Evolutionary conservation across 1,140 invertebrate genomes (phyloP), one percentile per base, ranked within the genome.

Genomic region (Helicorthomorpha holstii): DNA sequence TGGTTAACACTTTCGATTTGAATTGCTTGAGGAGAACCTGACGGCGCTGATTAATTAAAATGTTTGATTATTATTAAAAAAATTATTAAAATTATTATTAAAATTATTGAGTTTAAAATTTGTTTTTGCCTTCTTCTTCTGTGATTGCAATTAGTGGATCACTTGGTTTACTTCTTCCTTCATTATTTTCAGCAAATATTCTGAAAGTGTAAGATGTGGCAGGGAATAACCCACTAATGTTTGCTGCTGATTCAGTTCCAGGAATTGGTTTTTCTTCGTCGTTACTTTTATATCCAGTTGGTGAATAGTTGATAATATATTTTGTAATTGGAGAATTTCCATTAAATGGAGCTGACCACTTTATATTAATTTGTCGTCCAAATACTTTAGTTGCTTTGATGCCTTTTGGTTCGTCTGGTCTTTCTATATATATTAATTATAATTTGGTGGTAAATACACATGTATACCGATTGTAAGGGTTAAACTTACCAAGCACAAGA

Each of bases 181-280:
- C 82, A 66, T 89, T 85, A 65, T 97, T 97, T 69, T 92, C 86
- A 55, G 90, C 93, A 7, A 93, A 82, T 55, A 96, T 86, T 50
- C 90, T 74, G 51, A 95, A 77, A 60, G 93, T 85, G 63, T 96
- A 97, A 1, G 85, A 84, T 0, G 85, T 91, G 1, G 90, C 87
- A 16, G 93, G 91, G 61, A 83, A 76, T 0, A 97, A 70, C 63
- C 85, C 89, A 60, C 83, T 84, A 2, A 92, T 85, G 50, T 83
- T 82, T 48, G 85, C 85, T 66, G 88, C 81, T 50, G 83, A 87
- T 58, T 86, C 81, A 54, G 85, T 79, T 45, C 34, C 25, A 10
- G 3, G 4, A 29, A 29, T 25, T 41, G 7, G 7, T 24, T 24
- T 48, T 26, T 27, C 47, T 10, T 10, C 10, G 25, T 7, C 7